phyloP scores from a whole-genome alignment of 2,888 invertebrate species.

The Heliconius erato region DNA sequence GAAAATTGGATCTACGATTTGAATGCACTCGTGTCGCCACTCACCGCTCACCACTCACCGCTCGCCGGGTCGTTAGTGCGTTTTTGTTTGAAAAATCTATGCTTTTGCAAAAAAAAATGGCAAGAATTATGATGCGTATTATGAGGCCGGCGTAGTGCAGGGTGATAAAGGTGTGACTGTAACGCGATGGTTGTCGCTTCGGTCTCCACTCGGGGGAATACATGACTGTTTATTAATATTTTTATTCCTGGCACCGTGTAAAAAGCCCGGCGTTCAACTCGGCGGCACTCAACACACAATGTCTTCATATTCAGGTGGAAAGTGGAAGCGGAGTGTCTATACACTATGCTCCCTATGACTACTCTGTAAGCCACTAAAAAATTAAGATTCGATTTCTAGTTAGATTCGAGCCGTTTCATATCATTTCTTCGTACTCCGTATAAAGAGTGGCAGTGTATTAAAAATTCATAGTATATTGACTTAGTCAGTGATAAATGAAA shows the following conservation, averaged over 20 bases:
- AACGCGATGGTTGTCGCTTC: no score
- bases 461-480: background rate
- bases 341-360: no score
- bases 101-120: slow-evolving; percentile 3
- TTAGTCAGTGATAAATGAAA: background rate
- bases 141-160: no score
- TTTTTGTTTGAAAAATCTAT: slow-evolving; percentile 34
- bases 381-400: background rate
- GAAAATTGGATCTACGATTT: slow-evolving; percentile 38
- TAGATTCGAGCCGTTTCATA: background rate
- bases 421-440: background rate
- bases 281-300: no score
- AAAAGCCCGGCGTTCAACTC: no score
- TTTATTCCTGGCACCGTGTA: no score
- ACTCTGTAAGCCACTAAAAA: background rate
- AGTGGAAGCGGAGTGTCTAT: no score
- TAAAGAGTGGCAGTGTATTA: background rate
- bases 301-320: no score
- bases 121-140: slow-evolving; percentile 3
- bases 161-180: no score
- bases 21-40: slow-evolving; percentile 35
- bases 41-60: background rate
- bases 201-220: no score
- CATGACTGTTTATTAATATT: no score
- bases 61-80: slow-evolving; percentile 33